Conservation (phyloP, 2,888 invertebrate species). For the Shargacucullia verbasci region DNA sequence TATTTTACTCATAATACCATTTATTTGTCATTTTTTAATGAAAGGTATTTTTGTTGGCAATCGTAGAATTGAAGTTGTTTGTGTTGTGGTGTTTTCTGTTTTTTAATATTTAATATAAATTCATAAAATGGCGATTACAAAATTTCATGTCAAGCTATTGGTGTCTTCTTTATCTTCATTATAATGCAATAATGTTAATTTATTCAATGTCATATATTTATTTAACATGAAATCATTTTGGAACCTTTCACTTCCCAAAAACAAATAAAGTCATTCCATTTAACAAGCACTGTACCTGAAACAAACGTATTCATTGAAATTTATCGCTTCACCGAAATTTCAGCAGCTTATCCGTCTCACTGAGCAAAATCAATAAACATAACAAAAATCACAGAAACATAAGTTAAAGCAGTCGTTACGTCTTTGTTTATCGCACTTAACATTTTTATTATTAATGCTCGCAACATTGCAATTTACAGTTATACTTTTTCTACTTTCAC, state of each 20-base stretch:
- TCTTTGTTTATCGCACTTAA: slow-evolving; percentile 19
- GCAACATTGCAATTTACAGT: slow-evolving; percentile 55
- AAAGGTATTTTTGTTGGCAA: no score
- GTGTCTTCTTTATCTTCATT: no score
- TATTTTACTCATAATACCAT: no score
- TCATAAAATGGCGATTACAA: no score
- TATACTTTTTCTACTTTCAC: slow-evolving; percentile 60
- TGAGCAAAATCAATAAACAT: slow-evolving; percentile 9
- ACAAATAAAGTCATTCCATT: not conserved
- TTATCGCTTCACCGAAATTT: not conserved
- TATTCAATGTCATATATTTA: no score
- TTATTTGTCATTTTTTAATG: no score
- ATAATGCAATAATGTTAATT: no score
- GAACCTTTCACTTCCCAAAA: not conserved
- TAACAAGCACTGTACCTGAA: not conserved
- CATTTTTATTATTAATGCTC: slow-evolving; percentile 42
- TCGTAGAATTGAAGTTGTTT: no score
- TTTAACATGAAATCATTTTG: no score
- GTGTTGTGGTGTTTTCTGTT: no score
- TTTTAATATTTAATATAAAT: no score
- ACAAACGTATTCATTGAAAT: not conserved
- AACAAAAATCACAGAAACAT: slow-evolving; percentile 6
- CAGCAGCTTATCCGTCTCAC: not conserved
- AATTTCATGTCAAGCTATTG: no score
- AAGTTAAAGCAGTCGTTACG: not conserved